A percentile compares a stretch with the other conserved stretches of the same genome.
Conservation (phyloP, 2,797 vertebrate species). For the Arctocebus calabarensis region DNA sequence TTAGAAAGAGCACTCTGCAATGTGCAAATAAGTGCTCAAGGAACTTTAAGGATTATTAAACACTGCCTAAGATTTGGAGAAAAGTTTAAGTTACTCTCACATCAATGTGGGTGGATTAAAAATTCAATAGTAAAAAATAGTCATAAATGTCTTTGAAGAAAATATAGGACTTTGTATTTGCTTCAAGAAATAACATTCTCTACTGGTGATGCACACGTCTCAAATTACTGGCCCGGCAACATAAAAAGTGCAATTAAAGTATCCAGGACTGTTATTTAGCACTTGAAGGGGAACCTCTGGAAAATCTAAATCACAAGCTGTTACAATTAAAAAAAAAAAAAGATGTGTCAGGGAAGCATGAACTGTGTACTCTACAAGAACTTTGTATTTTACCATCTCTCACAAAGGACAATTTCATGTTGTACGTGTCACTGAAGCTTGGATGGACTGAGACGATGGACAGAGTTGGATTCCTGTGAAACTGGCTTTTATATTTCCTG, state of each 20-base stretch:
- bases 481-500: neutral
- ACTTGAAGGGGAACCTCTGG: slow-evolving; percentile 28
- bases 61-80: neutral
- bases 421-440: neutral
- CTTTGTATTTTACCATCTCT: neutral
- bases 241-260: slow-evolving; percentile 9
- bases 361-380: neutral
- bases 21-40: neutral
- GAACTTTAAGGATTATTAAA: neutral
- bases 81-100: slow-evolving; percentile 46
- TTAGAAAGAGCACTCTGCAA: neutral
- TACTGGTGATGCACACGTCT: neutral
- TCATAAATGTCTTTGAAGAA: slow-evolving; percentile 31
- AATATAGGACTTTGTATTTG: neutral
- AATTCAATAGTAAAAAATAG: slow-evolving; percentile 12
- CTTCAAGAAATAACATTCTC: neutral
- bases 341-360: neutral
- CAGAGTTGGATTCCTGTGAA: neutral
- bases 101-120: neutral
- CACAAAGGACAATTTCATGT: neutral
- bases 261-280: neutral
- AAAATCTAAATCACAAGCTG: neutral
- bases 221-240: neutral
- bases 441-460: neutral
- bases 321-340: neutral